A percentile compares a stretch with the other conserved stretches of the same genome.
Evolutionary conservation across 2,888 invertebrate genomes (phyloP).

Genomic region (Polietes domitor): DNA sequence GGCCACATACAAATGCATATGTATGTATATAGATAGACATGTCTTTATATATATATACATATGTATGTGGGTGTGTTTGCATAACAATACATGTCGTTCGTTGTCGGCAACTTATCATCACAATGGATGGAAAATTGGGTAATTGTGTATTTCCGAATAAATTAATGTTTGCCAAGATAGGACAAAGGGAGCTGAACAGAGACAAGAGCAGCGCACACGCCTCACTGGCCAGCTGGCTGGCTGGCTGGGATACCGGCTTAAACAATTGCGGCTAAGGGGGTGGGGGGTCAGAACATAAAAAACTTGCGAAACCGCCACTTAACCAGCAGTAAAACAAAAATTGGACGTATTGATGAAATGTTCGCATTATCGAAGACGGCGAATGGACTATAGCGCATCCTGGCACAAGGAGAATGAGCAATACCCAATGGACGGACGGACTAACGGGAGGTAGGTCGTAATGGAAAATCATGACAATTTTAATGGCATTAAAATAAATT

Average conservation of each 20-base stretch:
- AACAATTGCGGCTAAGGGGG: neutral
- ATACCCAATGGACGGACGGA: neutral
- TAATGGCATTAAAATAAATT: conserved; percentile 67
- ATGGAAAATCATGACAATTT: conserved; percentile 67
- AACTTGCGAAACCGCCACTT: conserved; percentile 40
- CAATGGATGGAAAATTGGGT: conserved; percentile 60
- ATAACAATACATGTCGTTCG: conserved; percentile 34
- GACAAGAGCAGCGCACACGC: conserved; percentile 19
- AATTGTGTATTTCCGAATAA: conserved; percentile 66
- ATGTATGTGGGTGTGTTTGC: neutral
- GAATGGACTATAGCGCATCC: neutral
- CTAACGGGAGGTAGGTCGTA: neutral
- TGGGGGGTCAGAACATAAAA: neutral
- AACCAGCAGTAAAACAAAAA: conserved; percentile 48
- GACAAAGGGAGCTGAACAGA: conserved; percentile 21
- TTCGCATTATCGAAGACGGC: conserved; percentile 54
- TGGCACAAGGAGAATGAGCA: neutral
- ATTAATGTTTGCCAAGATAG: conserved; percentile 66
- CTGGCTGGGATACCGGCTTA: neutral
- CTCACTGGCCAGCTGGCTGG: too few relatives aligned
- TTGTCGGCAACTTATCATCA: conserved; percentile 36
- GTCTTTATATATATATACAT: too few relatives aligned
- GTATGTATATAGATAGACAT: neutral
- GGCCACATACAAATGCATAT: conserved; percentile 34
- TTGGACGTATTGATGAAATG: conserved; percentile 64